Conservation (phyloP, 2,797 vertebrate species). For the Columba guinea region DNA sequence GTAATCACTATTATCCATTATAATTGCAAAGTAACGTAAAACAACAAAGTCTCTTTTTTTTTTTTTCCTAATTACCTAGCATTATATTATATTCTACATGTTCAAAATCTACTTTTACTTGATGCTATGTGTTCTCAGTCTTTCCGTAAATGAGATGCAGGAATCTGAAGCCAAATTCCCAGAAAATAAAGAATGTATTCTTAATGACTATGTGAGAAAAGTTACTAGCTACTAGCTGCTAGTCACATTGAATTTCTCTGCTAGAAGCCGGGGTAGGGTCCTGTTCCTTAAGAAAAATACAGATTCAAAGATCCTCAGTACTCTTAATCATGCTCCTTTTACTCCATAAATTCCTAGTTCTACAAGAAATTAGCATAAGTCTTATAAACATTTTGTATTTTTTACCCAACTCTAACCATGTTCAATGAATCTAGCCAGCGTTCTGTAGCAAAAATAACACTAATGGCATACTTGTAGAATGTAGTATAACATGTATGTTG, state of each 20-base stretch:
- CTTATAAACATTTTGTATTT: background rate
- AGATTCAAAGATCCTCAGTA: background rate
- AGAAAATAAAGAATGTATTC: background rate
- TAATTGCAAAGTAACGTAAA: background rate
- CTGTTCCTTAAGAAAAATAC: background rate
- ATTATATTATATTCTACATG: background rate
- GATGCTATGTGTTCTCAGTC: background rate
- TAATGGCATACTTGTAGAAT: background rate
- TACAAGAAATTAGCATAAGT: background rate
- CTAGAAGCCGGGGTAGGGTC: background rate
- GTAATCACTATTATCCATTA: background rate
- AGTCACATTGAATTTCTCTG: background rate
- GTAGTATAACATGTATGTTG: background rate
- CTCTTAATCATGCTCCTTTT: background rate
- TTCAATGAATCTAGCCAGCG: background rate
- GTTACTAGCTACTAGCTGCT: background rate
- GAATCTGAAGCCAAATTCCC: background rate
- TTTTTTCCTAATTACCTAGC: background rate
- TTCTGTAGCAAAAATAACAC: background rate
- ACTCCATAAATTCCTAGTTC: rapidly evolving
- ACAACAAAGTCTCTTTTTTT: background rate
- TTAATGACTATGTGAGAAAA: background rate
- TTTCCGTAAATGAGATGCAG: background rate
- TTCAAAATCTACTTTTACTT: background rate
- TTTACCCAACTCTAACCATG: background rate